These are phyloP conservation scores for Dromiciops gliroides DNA, from an alignment of 2,113 vertebrate genomes.

Conservation along the genomic window DNA sequence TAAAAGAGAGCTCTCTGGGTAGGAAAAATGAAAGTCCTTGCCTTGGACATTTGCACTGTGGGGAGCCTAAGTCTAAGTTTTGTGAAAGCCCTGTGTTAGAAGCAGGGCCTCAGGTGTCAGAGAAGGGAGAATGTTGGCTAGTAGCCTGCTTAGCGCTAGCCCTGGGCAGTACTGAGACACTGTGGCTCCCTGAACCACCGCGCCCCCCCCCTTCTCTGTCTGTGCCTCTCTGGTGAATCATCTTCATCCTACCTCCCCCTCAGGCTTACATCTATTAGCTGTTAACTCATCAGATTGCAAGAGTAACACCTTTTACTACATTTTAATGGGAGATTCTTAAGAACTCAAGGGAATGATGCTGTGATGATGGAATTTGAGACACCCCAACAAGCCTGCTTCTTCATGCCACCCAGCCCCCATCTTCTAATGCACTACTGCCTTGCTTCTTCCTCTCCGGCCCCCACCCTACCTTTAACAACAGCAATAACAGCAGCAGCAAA, in stretches of 20 bases:
- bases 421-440: neutral
- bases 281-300: neutral
- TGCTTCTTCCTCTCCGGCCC: neutral
- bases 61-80: neutral
- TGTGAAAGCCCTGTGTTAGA: neutral
- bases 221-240: neutral
- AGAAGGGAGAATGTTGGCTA: neutral
- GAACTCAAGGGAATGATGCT: neutral
- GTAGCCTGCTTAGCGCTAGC: neutral
- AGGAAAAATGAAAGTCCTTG: neutral
- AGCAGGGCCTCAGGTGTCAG: too few relatives aligned
- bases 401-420: neutral
- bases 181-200: neutral
- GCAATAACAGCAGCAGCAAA: neutral
- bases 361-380: neutral
- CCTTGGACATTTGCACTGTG: neutral
- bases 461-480: neutral
- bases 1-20: neutral
- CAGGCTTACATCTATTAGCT: neutral
- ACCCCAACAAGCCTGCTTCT: neutral
- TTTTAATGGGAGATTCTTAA: neutral
- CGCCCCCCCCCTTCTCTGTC: neutral
- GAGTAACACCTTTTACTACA: neutral
- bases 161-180: neutral
- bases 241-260: neutral